A percentile compares a stretch with the other conserved stretches of the same genome.
Evolutionary conservation across 2,113 vertebrate species (phyloP).

Genomic region (Myocastor coypus): DNA sequence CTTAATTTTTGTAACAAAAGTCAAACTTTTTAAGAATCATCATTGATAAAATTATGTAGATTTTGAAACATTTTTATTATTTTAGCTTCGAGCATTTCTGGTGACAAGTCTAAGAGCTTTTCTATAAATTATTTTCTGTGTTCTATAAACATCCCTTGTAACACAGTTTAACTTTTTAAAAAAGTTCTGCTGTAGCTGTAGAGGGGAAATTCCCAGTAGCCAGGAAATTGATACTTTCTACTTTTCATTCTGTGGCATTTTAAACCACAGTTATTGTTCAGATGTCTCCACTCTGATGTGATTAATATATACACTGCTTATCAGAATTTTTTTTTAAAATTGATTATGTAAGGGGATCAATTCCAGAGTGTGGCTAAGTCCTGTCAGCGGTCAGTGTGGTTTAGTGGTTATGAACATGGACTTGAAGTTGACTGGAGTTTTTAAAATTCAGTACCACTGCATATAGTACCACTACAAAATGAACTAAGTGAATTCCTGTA

Average conservation of each 20-base stretch:
- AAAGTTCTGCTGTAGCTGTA: not conserved
- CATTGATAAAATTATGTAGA: conserved; percentile 20
- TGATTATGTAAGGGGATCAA: not conserved
- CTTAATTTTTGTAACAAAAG: conserved; percentile 53
- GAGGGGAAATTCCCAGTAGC: conserved; percentile 63
- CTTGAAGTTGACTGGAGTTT: not conserved
- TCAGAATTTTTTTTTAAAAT: conserved; percentile 42
- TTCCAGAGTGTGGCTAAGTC: not conserved
- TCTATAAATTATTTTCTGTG: conserved; percentile 37
- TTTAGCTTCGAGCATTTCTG: conserved; percentile 9
- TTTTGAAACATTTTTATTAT: conserved; percentile 55
- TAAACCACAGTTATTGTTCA: conserved; percentile 55
- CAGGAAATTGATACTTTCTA: conserved; percentile 63
- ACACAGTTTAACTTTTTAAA: not conserved
- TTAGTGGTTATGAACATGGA: conserved; percentile 42
- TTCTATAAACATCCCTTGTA: conserved; percentile 15
- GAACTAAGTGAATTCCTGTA: not conserved
- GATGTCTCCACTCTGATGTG: conserved; percentile 10
- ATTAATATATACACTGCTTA: conserved; percentile 17
- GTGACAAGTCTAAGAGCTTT: conserved; percentile 13
- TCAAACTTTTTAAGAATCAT: conserved; percentile 26
- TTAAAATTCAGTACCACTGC: not conserved
- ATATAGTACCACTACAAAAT: not conserved
- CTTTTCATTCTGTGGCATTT: conserved; percentile 70
- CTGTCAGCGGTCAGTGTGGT: not conserved